These are phyloP conservation scores for Diabrotica balteata DNA, from an alignment of 2,888 invertebrate genomes.

Conservation along the genomic window DNA sequence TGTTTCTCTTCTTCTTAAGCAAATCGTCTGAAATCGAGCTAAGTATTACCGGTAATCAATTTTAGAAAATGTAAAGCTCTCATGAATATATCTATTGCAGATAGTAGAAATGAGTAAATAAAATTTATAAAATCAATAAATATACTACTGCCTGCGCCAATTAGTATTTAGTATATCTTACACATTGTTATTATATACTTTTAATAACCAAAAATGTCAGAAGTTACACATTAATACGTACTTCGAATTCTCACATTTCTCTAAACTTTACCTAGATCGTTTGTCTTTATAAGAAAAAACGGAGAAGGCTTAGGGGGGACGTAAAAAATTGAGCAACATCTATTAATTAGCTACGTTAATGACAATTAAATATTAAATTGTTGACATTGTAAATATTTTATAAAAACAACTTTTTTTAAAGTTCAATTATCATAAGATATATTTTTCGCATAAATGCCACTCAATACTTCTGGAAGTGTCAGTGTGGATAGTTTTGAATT, in stretches of 20 bases:
- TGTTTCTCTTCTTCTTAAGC: no score
- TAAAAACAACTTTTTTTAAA: constrained; percentile 21
- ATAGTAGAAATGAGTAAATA: no score
- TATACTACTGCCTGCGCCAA: no score
- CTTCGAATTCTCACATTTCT: constrained; percentile 1
- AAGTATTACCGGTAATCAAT: no score
- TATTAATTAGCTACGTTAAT: constrained; percentile 29
- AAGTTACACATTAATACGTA: no score
- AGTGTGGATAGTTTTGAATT: neutral
- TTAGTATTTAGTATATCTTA: no score
- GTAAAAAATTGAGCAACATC: constrained; percentile 42
- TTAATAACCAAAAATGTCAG: no score
- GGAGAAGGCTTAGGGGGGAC: constrained; percentile 28
- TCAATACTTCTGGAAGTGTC: neutral
- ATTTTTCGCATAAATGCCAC: constrained; percentile 19
- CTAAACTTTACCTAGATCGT: constrained; percentile 13
- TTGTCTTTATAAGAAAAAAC: constrained; percentile 13
- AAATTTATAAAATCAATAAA: no score
- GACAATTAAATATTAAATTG: constrained; percentile 21
- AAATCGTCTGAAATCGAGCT: no score
- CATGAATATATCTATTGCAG: no score
- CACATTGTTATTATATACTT: no score
- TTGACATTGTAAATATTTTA: constrained; percentile 24
- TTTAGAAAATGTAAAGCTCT: no score
- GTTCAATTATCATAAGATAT: constrained; percentile 31